phyloP scores from a whole-genome alignment of 2,113 vertebrate genomes.

The Phainopepla nitens region DNA sequence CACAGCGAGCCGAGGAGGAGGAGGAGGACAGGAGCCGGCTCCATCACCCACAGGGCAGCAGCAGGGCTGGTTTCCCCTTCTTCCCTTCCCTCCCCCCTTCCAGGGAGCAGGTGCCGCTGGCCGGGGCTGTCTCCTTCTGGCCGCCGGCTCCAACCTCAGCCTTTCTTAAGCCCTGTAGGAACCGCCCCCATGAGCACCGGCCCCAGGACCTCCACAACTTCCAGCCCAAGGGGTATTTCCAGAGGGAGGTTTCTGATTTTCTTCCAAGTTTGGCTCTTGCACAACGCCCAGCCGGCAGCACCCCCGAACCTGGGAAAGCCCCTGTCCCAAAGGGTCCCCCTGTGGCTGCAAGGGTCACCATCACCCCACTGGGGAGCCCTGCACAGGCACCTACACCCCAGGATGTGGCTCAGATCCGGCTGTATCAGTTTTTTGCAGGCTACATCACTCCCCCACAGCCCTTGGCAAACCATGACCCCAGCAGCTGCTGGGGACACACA shows the following conservation, averaged over 20 bases:
- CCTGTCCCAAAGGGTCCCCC: rapidly evolving
- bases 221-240: conserved; percentile 19
- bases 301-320: rapidly evolving
- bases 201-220: background rate
- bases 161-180: conserved; percentile 26
- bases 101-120: rapidly evolving
- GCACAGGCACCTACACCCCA: too few species aligned
- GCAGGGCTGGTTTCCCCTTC: background rate
- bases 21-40: background rate
- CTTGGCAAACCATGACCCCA: background rate
- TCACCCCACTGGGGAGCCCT: background rate
- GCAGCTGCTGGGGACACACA: background rate
- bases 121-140: background rate
- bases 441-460: background rate
- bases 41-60: background rate
- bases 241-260: background rate
- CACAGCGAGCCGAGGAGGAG: background rate
- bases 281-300: rapidly evolving
- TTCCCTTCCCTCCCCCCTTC: background rate
- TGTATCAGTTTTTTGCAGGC: background rate
- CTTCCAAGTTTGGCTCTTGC: background rate
- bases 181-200: background rate
- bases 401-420: background rate
- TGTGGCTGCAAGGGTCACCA: background rate
- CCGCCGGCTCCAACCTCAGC: background rate